A percentile compares a stretch with the other conserved stretches of the same genome.
Conservation (phyloP, 2,797 vertebrate genomes). For the Myoxocephalus aenaeus region DNA sequence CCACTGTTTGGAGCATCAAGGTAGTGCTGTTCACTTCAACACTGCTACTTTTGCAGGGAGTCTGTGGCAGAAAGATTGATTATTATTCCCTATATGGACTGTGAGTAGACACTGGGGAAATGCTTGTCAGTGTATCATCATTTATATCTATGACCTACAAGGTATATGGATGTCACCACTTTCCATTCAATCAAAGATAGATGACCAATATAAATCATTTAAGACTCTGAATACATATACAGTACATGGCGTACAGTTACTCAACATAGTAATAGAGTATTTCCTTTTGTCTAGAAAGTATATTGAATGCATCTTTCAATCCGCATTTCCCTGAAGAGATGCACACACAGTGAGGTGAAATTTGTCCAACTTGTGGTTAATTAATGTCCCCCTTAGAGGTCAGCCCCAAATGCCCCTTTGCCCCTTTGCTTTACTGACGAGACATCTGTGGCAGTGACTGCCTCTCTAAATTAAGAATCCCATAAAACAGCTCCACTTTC, state of each 20-base stretch:
- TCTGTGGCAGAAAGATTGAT: constrained; percentile 73
- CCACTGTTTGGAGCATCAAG: constrained; percentile 40
- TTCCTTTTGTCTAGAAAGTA: constrained; percentile 35
- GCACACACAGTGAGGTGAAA: constrained; percentile 3
- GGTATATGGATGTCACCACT: constrained; percentile 71
- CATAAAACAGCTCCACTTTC: constrained; percentile 75
- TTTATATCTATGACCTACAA: constrained; percentile 77
- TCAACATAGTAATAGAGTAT: constrained; percentile 20
- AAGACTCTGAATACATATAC: constrained; percentile 56
- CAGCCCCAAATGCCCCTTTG: constrained; percentile 46
- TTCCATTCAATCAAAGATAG: constrained; percentile 71
- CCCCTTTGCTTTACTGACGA: constrained; percentile 63
- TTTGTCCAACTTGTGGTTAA: constrained; percentile 47
- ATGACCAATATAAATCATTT: constrained; percentile 66
- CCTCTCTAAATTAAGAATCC: constrained; percentile 77
- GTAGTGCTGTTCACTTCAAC: constrained; percentile 47
- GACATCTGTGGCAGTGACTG: constrained; percentile 64
- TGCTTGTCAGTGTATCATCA: constrained; percentile 67
- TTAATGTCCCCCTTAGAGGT: constrained; percentile 55
- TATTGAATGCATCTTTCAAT: constrained; percentile 35
- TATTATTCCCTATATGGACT: constrained; percentile 67
- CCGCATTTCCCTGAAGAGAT: constrained; percentile 13
- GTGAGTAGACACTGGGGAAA: constrained; percentile 58
- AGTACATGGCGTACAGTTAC: constrained; percentile 7
- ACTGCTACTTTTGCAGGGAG: constrained; percentile 52